Conservation (phyloP, 2,888 invertebrate genomes). For the Amitus sp. region DNA sequence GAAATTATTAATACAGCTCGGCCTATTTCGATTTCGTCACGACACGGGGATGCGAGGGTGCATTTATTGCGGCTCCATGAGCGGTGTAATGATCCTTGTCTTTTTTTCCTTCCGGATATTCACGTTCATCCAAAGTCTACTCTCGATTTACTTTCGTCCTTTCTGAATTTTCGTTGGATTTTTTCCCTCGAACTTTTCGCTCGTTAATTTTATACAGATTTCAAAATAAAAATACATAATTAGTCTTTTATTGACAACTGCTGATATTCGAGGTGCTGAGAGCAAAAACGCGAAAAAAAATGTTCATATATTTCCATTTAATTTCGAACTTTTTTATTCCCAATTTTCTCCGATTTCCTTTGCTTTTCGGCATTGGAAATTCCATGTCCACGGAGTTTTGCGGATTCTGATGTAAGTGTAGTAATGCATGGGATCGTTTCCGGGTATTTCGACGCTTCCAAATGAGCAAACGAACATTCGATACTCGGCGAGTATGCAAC, state of each 20-base stretch:
- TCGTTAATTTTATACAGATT: too few relatives aligned
- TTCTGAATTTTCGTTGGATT: too few relatives aligned
- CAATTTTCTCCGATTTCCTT: too few relatives aligned
- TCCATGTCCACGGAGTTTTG: neutral
- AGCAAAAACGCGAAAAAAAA: too few relatives aligned
- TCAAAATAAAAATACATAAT: too few relatives aligned
- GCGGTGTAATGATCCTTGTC: conserved; percentile 27
- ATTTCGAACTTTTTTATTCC: too few relatives aligned
- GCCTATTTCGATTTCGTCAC: conserved; percentile 36
- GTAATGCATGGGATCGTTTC: neutral
- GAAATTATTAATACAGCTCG: conserved; percentile 42
- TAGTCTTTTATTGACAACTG: too few relatives aligned
- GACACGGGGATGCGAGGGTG: conserved; percentile 30
- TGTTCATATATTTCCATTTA: too few relatives aligned
- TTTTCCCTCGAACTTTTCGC: too few relatives aligned
- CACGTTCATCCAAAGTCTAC: neutral
- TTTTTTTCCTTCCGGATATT: conserved; percentile 27
- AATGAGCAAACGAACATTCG: conserved; percentile 26
- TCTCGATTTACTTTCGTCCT: too few relatives aligned
- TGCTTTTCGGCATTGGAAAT: too few relatives aligned
- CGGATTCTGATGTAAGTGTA: neutral
- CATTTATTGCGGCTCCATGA: conserved; percentile 34
- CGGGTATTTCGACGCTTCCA: conserved; percentile 8
- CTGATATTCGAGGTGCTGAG: too few relatives aligned
- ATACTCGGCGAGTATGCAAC: conserved; percentile 27